Evolutionary conservation across 2,113 vertebrate genomes (phyloP).

Genomic region (Sardina pilchardus): DNA sequence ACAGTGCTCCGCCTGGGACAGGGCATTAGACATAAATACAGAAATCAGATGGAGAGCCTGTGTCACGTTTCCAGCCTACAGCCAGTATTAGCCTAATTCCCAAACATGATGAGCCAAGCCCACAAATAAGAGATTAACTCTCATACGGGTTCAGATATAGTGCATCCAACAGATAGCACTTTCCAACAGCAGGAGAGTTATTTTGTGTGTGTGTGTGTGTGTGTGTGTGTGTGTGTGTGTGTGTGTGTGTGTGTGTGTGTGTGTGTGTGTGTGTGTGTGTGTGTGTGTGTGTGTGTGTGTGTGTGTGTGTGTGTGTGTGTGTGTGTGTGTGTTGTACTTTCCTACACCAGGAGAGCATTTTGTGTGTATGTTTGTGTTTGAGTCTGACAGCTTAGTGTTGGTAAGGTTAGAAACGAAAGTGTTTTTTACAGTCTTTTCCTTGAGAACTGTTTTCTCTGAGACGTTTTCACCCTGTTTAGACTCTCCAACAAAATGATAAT

Average conservation of each 20-base stretch:
- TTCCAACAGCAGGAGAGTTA: background rate
- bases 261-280: background rate
- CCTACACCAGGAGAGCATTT: background rate
- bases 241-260: background rate
- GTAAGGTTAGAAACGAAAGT: background rate
- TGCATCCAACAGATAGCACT: background rate
- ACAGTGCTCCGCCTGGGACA: background rate
- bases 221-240: background rate
- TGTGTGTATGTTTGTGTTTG: background rate
- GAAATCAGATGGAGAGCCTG: too few relatives aligned
- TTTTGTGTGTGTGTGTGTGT: background rate
- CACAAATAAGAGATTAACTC: background rate
- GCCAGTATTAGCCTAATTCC: background rate
- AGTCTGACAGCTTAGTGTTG: background rate
- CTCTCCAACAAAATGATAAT: background rate
- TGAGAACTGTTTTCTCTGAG: background rate
- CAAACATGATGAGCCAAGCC: background rate
- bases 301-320: background rate
- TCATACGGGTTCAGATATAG: background rate
- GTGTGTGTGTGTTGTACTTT: too few relatives aligned
- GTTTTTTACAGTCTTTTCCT: background rate
- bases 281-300: background rate
- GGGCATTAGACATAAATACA: too few relatives aligned
- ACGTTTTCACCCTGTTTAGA: too few relatives aligned
- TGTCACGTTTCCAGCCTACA: background rate